Evolutionary conservation across 1,140 invertebrate genomes (phyloP), one percentile per base, ranked within the genome.

Genomic region (Temnothorax longispinosus): DNA sequence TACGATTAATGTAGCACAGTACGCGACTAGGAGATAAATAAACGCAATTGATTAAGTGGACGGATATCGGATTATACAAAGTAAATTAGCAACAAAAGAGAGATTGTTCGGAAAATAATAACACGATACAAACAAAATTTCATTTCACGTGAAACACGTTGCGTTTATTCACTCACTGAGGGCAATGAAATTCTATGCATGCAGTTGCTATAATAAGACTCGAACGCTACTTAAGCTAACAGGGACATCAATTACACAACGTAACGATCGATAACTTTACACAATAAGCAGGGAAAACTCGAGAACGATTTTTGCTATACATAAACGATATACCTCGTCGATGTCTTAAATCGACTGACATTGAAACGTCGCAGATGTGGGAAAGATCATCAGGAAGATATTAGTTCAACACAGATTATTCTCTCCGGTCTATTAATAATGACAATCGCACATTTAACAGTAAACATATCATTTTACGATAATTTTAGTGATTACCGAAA

Each of bases 261-360:
- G 35, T 47, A 60, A 74, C 15, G 27, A 47, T 58, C 15, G 41
- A 47, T 58, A 72, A 13, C 27, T 74, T 74, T 32, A 35, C 18
- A 50, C 69, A 52, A 60, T 74, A 41, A 47, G 69, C 54, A 47
- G 27, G 65, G 65, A 69, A 1, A 69, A 56, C n/a, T 81, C 50
- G 35, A 60, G 52, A 82, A 41, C 15, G 13, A 75, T 38, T 38
- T 75, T 62, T 47, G 15, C 4, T 64, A 32, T 60, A 62, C 10
- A 41, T 52, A 56, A 81, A 72, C 32, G 58, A 58, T 89, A 58
- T 89, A 89, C 69, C 86, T 90, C 69, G 69, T 77, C 86, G 89
- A 90, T 35, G 81, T 69, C 58, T 78, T 69, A 90, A 72, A 90
- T 85, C 89, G 81, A 90, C 69, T 62, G 72, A 78, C 72, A 89